These are phyloP conservation scores for Coenobita brevimanus DNA, from an alignment of 1,140 invertebrate genomes.

Conservation along the genomic window DNA sequence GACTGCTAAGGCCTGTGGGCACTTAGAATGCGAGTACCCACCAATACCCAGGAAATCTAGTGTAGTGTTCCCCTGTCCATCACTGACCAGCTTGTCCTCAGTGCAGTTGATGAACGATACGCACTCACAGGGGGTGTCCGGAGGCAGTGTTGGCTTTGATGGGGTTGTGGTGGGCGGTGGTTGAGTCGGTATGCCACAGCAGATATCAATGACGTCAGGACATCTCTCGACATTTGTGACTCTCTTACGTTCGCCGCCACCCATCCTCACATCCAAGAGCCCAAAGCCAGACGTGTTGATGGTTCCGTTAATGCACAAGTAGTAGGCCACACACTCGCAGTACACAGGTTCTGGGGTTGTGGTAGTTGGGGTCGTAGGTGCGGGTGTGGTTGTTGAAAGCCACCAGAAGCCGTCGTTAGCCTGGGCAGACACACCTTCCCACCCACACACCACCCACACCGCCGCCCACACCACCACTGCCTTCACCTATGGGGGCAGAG, in stretches of 20 bases:
- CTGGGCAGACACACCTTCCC: too few relatives aligned
- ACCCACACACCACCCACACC: too few relatives aligned
- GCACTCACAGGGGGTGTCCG: slow-evolving; percentile 39
- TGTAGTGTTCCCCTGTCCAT: slow-evolving; percentile 12
- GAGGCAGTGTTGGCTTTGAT: slow-evolving; percentile 8
- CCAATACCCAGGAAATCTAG: slow-evolving; percentile 10
- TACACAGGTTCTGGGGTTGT: not conserved
- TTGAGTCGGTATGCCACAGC: slow-evolving; percentile 11
- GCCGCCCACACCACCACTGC: too few relatives aligned
- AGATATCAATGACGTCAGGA: slow-evolving; percentile 17
- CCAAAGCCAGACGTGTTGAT: slow-evolving; percentile 82
- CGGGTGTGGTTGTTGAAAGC: too few relatives aligned
- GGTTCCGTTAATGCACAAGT: slow-evolving; percentile 79
- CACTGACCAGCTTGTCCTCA: not conserved
- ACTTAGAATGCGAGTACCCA: slow-evolving; percentile 31
- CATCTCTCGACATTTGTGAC: slow-evolving; percentile 38
- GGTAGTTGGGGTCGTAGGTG: too few relatives aligned
- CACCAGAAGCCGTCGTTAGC: too few relatives aligned
- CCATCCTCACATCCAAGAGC: slow-evolving; percentile 83
- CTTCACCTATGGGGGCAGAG: too few relatives aligned
- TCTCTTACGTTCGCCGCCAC: not conserved
- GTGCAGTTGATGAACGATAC: slow-evolving; percentile 63
- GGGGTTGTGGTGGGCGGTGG: slow-evolving; percentile 8
- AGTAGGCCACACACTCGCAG: slow-evolving; percentile 77
- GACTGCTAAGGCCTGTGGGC: slow-evolving; percentile 17